Base-by-base conservation (phyloP, 2,888 invertebrate species). In the Cataglyphis altisquamis region DNA sequence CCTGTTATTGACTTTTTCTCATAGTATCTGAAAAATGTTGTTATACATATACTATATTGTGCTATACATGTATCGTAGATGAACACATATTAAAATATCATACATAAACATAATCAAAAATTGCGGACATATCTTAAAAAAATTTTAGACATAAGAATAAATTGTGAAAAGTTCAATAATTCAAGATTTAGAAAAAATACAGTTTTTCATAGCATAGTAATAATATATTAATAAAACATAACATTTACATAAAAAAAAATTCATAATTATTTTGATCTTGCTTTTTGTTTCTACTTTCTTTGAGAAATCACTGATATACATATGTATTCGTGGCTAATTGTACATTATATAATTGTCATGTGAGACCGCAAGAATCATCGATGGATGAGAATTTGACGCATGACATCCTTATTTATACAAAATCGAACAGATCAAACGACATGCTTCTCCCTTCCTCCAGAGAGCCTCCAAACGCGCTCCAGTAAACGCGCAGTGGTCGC, bases 401-500 rank as follows among this genome's bases (percentile, higher is more conserved):
- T 32, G 41, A n/a, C 21, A 10, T 63, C n/a, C 52, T 52, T 66
- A 74, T 73, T 41, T 60, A 73, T 25, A 29, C 29, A 9, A 18
- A 4, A 75, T 52, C 36, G 25, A 66, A 21, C 4, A 8, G 6
- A 18, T 74, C 25, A 66, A 52, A 66, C 21, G 52, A 18, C 29
- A 3, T 12, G 10, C n/a, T 66, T 39, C 0, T 36, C 36, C 39
- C 25, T 48, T 75, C 9, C 45, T 12, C 8, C 21, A 21, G 21
- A 39, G 64, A 64, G 5, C 9, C 8, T 64, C 18, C 18, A 9
- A 62, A 62, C 8, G 12, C 12, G 18, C 12, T 72, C n/a, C 41
- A 62, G 41, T 39, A 52, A 39, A 55, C 21, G 32, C 48, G 29
- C 67, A 55, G 36, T 77, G 67, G 66, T 77, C 15, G 39, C n/a